phyloP scores from a whole-genome alignment of 1,140 invertebrate species.

The Zaprionus inermis region DNA sequence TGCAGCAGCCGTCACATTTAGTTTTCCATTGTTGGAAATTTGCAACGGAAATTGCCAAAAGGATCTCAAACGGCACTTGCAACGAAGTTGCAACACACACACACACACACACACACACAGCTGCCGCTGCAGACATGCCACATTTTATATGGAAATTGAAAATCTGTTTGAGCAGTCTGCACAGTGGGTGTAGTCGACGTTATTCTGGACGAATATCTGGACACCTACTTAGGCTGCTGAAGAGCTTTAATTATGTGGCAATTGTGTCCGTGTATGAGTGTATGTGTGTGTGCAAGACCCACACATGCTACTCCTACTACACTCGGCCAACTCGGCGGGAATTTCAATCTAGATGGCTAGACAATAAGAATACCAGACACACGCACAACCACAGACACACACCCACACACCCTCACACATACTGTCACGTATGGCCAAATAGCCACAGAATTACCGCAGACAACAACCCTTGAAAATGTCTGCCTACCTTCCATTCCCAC shows the following conservation, averaged over 20 bases:
- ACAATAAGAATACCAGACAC: conserved; percentile 32
- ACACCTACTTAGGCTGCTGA: background rate
- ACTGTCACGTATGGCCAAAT: conserved; percentile 40
- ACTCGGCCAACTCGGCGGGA: conserved; percentile 7
- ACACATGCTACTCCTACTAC: conserved; percentile 6
- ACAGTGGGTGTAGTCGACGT: background rate
- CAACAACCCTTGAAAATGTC: conserved; percentile 48
- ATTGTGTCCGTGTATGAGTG: background rate
- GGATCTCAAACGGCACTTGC: conserved; percentile 39
- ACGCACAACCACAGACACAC: conserved; percentile 19
- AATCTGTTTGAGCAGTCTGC: conserved; percentile 41
- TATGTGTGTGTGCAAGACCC: background rate
- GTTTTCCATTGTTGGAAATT: conserved; percentile 54
- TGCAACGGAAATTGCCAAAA: conserved; percentile 66
- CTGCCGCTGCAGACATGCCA: conserved; percentile 18
- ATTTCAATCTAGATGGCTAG: conserved; percentile 49
- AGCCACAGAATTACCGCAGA: conserved; percentile 65
- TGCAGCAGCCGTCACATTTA: conserved; percentile 30
- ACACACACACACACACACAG: conserved; percentile 4
- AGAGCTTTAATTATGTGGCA: background rate
- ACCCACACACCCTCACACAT: conserved; percentile 8
- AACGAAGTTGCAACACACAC: conserved; percentile 10
- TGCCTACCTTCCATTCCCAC: background rate
- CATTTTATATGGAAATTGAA: conserved; percentile 68
- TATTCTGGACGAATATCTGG: background rate